Conservation (phyloP, 2,888 invertebrate genomes). For the Caenorhabditis drosophilae region DNA sequence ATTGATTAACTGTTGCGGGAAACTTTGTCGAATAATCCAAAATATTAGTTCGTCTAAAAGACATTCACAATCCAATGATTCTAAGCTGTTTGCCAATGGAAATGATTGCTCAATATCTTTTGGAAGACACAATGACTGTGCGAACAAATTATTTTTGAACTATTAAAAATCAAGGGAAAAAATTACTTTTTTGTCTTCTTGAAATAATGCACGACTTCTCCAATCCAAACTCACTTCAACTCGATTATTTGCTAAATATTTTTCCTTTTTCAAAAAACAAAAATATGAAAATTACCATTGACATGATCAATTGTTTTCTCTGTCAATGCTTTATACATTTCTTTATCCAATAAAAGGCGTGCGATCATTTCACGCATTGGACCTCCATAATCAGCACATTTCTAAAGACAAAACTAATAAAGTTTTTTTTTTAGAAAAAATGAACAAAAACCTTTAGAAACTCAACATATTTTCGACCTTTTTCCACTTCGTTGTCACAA, state of each 20-base stretch:
- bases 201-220: conserved; percentile 8
- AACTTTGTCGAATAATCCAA: conserved; percentile 54
- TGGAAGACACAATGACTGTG: conserved; percentile 6
- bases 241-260: conserved; percentile 14
- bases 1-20: conserved; percentile 61
- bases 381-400: conserved; percentile 51
- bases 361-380: conserved; percentile 49
- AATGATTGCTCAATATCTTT: neutral
- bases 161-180: neutral
- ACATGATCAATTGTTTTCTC: conserved; percentile 25
- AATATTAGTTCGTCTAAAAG: conserved; percentile 62
- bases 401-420: conserved; percentile 26
- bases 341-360: conserved; percentile 42
- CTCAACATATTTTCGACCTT: conserved; percentile 13
- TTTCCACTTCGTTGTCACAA: neutral
- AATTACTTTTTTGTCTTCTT: neutral
- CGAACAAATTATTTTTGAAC: too few relatives aligned
- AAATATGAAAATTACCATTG: conserved; percentile 5
- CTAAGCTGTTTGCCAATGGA: neutral
- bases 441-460: conserved; percentile 40
- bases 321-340: conserved; percentile 42
- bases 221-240: conserved; percentile 22
- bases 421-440: conserved; percentile 3
- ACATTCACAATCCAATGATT: conserved; percentile 10
- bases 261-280: too few relatives aligned